Evolutionary conservation across 2,888 invertebrate species (phyloP).

Genomic region (Mongoloraphidia duomilia): DNA sequence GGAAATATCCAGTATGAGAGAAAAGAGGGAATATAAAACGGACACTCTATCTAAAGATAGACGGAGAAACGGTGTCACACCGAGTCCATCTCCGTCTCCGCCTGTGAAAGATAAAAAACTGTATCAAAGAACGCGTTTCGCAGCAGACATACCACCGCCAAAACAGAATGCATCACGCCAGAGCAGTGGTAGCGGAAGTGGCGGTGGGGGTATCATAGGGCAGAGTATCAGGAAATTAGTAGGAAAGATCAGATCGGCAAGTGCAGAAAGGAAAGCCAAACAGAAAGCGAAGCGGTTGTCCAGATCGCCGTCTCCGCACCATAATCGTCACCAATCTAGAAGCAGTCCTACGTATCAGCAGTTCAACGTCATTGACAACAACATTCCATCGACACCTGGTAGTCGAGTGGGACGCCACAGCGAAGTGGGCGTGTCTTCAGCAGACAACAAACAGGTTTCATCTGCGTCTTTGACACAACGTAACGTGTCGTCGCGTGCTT

Average conservation of each 20-base stretch:
- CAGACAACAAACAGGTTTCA: slow-evolving; percentile 13
- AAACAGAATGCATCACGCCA: slow-evolving; percentile 21
- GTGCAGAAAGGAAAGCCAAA: slow-evolving; percentile 51
- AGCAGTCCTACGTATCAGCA: slow-evolving; percentile 33
- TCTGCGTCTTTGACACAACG: slow-evolving; percentile 1
- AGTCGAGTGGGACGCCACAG: slow-evolving; percentile 16
- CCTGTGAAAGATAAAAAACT: slow-evolving; percentile 31
- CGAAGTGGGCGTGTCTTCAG: slow-evolving; percentile 9
- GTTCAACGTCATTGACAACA: slow-evolving; percentile 38
- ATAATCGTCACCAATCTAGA: slow-evolving; percentile 5
- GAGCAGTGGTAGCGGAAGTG: slow-evolving; percentile 21
- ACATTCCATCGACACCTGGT: slow-evolving; percentile 24
- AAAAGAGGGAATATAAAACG: no score
- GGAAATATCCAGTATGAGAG: no score
- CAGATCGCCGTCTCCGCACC: slow-evolving; percentile 40
- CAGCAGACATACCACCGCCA: slow-evolving; percentile 32
- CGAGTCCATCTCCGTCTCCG: slow-evolving; percentile 25
- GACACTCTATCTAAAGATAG: no score
- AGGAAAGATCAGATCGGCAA: slow-evolving; percentile 65
- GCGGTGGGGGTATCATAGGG: slow-evolving; percentile 38
- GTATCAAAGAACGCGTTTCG: slow-evolving; percentile 60
- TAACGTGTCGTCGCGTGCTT: slow-evolving; percentile 28
- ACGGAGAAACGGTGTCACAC: slow-evolving; percentile 11
- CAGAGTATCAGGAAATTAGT: slow-evolving; percentile 71
- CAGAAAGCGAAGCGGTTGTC: slow-evolving; percentile 34